Conservation (phyloP, 2,888 invertebrate genomes). For the Sinotaia quadrata region DNA sequence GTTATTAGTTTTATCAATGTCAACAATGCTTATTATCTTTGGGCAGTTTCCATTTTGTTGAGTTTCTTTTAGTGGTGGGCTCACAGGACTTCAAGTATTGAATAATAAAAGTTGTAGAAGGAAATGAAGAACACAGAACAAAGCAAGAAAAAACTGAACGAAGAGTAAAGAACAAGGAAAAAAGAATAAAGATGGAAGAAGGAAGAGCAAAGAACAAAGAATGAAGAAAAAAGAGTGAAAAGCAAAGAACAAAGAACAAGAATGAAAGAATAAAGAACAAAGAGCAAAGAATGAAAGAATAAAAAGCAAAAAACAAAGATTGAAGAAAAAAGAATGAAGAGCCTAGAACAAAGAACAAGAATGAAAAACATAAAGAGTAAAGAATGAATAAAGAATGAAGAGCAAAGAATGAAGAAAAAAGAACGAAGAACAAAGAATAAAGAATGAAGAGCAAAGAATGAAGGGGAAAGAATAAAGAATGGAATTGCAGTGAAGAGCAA, state of each 20-base stretch:
- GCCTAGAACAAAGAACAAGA: not conserved
- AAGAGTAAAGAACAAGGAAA: not conserved
- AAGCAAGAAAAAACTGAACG: not conserved
- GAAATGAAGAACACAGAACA: not conserved
- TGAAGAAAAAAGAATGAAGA: not conserved
- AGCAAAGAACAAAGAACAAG: not conserved
- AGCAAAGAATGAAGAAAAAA: no score
- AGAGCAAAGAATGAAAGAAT: not conserved
- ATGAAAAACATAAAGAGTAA: not conserved
- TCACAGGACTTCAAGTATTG: no score
- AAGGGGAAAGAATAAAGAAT: no score
- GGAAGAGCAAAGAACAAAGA: not conserved
- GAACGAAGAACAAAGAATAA: no score
- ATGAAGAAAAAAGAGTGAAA: not conserved
- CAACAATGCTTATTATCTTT: no score
- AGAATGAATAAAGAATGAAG: not conserved
- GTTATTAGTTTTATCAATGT: no score
- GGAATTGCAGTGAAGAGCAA: no score
- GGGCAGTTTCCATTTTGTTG: no score
- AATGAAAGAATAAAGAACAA: not conserved
- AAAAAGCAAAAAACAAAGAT: not conserved
- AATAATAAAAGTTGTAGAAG: no score
- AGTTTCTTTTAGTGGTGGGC: no score
- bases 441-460: no score
- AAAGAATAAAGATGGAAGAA: not conserved